Conservation (phyloP, 2,888 invertebrate genomes). For the Melanargia galathea region DNA sequence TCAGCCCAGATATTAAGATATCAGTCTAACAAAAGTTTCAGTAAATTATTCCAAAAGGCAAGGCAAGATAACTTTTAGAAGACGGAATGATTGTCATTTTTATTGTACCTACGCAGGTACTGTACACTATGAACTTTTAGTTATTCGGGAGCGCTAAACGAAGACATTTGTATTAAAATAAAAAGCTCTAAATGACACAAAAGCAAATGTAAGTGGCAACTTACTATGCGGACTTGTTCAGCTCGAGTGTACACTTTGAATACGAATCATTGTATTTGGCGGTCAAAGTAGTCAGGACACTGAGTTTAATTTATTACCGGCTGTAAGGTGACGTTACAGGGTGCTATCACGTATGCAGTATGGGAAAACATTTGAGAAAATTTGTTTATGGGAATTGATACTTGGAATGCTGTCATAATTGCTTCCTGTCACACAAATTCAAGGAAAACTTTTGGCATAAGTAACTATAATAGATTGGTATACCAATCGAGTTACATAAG, state of each 20-base stretch:
- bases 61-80: too few relatives aligned
- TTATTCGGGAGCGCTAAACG: conserved; percentile 18
- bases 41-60: too few relatives aligned
- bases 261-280: conserved; percentile 73
- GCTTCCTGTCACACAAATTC: conserved; percentile 71
- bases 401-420: conserved; percentile 64
- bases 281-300: conserved; percentile 60
- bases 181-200: conserved; percentile 43
- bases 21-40: too few relatives aligned
- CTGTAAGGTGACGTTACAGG: conserved; percentile 50
- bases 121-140: not conserved
- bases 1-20: too few relatives aligned
- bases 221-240: conserved; percentile 52
- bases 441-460: conserved; percentile 47
- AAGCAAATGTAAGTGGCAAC: conserved; percentile 53
- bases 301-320: conserved; percentile 60
- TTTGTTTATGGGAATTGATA: conserved; percentile 63
- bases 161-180: conserved; percentile 33
- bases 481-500: too few relatives aligned
- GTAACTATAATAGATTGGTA: too few relatives aligned
- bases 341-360: conserved; percentile 59
- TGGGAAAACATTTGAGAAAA: conserved; percentile 56
- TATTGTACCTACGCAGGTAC: not conserved
- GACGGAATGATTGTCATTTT: too few relatives aligned
- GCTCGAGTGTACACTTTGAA: conserved; percentile 49